These are phyloP conservation scores for Isoperla grammatica DNA, from an alignment of 2,888 invertebrate genomes.

Conservation along the genomic window DNA sequence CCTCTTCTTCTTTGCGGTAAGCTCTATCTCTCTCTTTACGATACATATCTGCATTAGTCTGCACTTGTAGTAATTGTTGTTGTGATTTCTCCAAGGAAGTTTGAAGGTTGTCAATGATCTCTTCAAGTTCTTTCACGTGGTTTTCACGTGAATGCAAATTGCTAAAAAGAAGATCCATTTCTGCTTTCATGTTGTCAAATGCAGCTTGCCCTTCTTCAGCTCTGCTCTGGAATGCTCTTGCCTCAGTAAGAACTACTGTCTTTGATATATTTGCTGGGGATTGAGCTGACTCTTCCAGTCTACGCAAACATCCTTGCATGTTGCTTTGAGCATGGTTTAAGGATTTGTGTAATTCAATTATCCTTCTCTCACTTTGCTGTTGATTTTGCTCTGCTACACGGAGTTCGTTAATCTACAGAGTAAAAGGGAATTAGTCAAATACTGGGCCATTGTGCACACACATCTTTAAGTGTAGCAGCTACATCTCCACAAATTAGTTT, in stretches of 20 bases:
- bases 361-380: conserved; percentile 6
- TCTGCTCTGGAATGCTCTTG: background rate
- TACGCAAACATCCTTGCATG: background rate
- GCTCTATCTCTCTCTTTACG: no score
- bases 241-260: background rate
- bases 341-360: conserved; percentile 3
- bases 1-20: no score
- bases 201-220: conserved; percentile 13
- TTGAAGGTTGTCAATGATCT: no score
- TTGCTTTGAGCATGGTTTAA: background rate
- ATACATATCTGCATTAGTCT: no score
- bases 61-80: no score
- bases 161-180: conserved; percentile 11
- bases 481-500: no score
- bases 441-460: no score
- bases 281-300: no score
- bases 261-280: background rate
- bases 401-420: background rate
- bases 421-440: no score
- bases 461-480: no score
- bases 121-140: background rate
- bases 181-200: conserved; percentile 19
- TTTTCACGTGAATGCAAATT: conserved; percentile 12
- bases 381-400: conserved; percentile 9
- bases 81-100: no score